Conservation (phyloP, 92 coral and sea anemone species). For the Parazoanthus darwini region DNA sequence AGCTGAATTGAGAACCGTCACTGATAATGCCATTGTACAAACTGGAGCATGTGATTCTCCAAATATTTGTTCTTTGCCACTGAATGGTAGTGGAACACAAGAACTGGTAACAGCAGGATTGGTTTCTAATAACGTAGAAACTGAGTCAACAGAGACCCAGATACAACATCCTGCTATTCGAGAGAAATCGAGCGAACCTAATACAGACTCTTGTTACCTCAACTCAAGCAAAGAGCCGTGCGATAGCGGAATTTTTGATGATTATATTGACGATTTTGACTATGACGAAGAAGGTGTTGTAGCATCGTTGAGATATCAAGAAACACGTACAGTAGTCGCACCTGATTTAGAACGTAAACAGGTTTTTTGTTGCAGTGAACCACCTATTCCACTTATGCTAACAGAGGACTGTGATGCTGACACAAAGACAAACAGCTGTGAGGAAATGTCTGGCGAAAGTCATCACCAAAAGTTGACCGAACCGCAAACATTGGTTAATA, state of each 20-base stretch:
- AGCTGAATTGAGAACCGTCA: not conserved
- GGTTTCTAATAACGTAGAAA: not conserved
- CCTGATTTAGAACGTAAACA: too few species aligned
- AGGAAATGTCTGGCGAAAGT: not conserved
- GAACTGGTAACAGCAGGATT: not conserved
- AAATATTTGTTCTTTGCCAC: not conserved
- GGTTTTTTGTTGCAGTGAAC: too few species aligned
- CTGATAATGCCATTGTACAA: not conserved
- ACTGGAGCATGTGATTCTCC: not conserved
- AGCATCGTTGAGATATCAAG: not conserved
- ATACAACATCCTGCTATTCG: not conserved
- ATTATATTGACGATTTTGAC: not conserved
- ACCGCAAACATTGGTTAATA: not conserved
- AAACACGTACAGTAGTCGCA: not conserved
- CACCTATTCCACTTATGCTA: not conserved
- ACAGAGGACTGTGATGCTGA: not conserved
- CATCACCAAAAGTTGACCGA: not conserved
- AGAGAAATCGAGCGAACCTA: not conserved
- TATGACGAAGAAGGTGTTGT: not conserved
- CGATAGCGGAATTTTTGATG: not conserved
- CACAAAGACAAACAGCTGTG: not conserved
- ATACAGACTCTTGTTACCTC: not conserved
- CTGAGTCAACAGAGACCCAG: not conserved
- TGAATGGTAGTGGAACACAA: not conserved
- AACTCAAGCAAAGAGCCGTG: too few species aligned